Evolutionary conservation across 2,888 invertebrate species (phyloP).

Genomic region (Perdita meconis): DNA sequence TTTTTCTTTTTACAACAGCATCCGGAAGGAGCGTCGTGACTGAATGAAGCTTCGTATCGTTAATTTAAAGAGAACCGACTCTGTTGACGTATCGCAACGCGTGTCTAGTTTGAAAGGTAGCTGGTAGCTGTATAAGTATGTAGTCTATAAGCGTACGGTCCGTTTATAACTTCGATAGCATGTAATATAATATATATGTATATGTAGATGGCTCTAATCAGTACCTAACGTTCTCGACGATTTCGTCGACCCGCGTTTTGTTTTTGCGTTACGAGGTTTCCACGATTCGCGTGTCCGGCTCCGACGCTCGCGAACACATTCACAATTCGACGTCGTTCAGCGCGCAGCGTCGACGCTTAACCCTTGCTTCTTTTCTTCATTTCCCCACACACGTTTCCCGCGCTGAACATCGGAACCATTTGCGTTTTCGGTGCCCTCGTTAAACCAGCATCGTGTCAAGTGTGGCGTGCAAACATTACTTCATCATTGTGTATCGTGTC

Average conservation of each 20-base stretch:
- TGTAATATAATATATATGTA: conserved; percentile 59
- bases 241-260: conserved; percentile 14
- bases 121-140: conserved; percentile 61
- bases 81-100: conserved; percentile 49
- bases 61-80: conserved; percentile 44
- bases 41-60: conserved; percentile 54
- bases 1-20: too few species aligned
- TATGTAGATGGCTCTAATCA: conserved; percentile 69
- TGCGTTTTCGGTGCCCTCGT: conserved; percentile 19
- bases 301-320: conserved; percentile 9
- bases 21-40: conserved; percentile 44
- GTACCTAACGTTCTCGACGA: conserved; percentile 41
- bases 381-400: conserved; percentile 17
- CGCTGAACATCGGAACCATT: conserved; percentile 16
- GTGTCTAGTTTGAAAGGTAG: conserved; percentile 54
- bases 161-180: conserved; percentile 71
- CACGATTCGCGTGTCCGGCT: neutral
- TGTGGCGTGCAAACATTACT: conserved; percentile 53
- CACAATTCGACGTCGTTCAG: neutral
- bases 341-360: conserved; percentile 8
- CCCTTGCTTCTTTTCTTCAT: conserved; percentile 24
- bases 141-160: conserved; percentile 67
- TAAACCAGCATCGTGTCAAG: conserved; percentile 36
- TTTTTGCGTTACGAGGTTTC: conserved; percentile 20
- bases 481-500: conserved; percentile 31